These are phyloP conservation scores for Brachionus sp. DNA, from an alignment of 1,140 invertebrate species.

Conservation along the genomic window DNA sequence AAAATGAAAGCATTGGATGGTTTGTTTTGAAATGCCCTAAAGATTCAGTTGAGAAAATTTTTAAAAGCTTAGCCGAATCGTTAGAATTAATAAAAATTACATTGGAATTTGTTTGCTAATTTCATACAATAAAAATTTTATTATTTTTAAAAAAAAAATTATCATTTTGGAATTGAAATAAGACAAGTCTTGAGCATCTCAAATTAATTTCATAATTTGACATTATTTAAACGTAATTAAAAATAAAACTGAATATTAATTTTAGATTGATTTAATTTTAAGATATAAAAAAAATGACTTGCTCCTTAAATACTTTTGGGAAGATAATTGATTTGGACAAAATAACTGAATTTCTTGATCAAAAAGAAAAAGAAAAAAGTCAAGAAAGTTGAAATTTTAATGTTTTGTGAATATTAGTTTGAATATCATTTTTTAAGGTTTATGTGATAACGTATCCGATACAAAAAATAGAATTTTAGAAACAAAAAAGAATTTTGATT, in stretches of 20 bases:
- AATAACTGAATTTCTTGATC: neutral
- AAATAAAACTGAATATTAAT: neutral
- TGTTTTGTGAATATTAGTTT: neutral
- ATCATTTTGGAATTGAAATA: neutral
- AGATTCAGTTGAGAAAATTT: neutral
- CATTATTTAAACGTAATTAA: neutral
- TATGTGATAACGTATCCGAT: neutral
- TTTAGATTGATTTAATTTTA: neutral
- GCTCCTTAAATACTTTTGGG: conserved; percentile 24
- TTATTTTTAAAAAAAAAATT: neutral
- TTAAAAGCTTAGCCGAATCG: neutral
- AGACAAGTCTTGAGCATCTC: neutral
- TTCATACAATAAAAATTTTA: neutral
- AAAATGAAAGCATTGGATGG: neutral
- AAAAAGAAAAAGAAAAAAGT: neutral
- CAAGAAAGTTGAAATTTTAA: neutral
- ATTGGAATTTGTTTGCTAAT: neutral
- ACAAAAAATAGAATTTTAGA: neutral
- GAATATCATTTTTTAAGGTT: neutral
- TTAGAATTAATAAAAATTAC: neutral
- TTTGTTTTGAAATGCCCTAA: neutral
- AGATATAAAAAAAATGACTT: conserved; percentile 10
- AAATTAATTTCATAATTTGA: neutral
- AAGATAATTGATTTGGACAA: conserved; percentile 17
- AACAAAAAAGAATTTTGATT: neutral